Base-by-base conservation (phyloP, 2,113 vertebrate genomes). In the Leptobrachium ailaonicum region DNA sequence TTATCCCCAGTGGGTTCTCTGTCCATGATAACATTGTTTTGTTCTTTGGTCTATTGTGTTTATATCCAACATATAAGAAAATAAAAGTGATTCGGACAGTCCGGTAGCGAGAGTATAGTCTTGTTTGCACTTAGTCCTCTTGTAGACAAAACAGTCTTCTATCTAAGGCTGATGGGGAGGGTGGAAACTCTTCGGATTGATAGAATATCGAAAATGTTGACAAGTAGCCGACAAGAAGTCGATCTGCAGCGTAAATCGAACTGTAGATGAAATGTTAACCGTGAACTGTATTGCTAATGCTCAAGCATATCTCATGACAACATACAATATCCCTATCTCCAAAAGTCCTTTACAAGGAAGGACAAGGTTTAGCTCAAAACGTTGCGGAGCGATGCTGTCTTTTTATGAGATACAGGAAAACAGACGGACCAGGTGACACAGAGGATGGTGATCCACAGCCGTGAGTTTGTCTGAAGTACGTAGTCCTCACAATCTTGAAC, bases 11-110 rank as follows among this genome's bases (percentile, higher is more conserved):
- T 85, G 87, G 85, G 87, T 70, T 76, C 88, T 79, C 77, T 85
- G 90, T 92, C 88, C 91, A 82, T 88, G 89, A 89, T 88, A 90
- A 91, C 91, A 91, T 92, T 91, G 90, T 89, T 92, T 89, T 93
- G 89, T 92, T 99, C 97, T 98, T 99, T 99, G 97, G 97, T 99
- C 96, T 96, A 95, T 97, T 92, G 95, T 92, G 93, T 95, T 58
- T 68, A 91, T 95, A 91, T 88, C 89, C 90, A 93, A 91, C 91
- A 90, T 88, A 90, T 91, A 91, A 90, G 93, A 93, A 97, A 96
- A 92, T 94, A 94, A 93, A 94, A 93, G 95, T 90, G 87, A 94
- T 93, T 94, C 94, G 91, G 92, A 94, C 92, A 96, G 94, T 94
- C 95, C 90, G 88, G 95, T 93, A 90, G 77, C 85, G 62, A 89